A percentile compares a stretch with the other conserved stretches of the same genome.
These are phyloP conservation scores for Panzeria rudis DNA, from an alignment of 2,888 invertebrate species.

Conservation along the genomic window DNA sequence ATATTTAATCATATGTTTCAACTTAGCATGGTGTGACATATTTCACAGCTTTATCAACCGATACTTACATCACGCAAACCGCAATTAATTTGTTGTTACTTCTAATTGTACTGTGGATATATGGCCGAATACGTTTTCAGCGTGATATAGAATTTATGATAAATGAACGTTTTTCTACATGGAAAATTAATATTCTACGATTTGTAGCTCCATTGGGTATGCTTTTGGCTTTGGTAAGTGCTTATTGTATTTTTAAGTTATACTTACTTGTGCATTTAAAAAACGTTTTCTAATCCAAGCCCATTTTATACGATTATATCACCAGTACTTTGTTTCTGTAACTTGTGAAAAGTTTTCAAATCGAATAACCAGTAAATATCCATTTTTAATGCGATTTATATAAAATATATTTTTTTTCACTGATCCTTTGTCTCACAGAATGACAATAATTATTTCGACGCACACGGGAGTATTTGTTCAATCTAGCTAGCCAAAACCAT, in stretches of 20 bases:
- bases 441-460: no score
- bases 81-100: conserved; percentile 87
- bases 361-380: no score
- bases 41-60: conserved; percentile 75
- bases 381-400: no score
- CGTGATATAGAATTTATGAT: conserved; percentile 90
- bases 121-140: conserved; percentile 88
- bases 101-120: conserved; percentile 91
- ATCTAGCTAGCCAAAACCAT: no score
- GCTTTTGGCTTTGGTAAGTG: conserved; percentile 75
- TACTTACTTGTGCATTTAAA: not conserved
- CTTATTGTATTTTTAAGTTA: not conserved
- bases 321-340: not conserved
- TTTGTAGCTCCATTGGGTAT: conserved; percentile 80
- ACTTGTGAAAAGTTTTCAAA: not conserved
- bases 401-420: no score
- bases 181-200: conserved; percentile 80
- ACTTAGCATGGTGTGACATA: conserved; percentile 76
- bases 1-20: not conserved
- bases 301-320: not conserved
- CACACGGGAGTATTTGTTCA: no score
- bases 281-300: not conserved
- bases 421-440: no score
- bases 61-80: conserved; percentile 76
- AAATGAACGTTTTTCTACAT: conserved; percentile 86